Conservation (phyloP, 2,113 vertebrate species). For the Murina feae region DNA sequence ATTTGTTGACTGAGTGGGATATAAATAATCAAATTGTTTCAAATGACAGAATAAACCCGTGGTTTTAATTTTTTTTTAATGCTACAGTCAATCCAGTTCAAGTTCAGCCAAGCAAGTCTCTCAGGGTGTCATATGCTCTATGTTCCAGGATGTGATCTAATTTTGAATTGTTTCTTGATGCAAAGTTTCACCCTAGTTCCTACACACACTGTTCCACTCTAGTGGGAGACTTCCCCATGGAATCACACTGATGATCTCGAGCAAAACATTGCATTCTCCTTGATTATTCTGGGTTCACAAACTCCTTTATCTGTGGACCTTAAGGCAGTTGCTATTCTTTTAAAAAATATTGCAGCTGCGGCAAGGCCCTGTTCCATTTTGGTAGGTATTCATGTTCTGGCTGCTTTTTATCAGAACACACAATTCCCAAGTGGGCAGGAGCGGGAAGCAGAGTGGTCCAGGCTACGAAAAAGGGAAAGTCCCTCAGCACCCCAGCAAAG, state of each 20-base stretch:
- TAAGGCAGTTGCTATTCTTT: background rate
- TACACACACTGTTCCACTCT: background rate
- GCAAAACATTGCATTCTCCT: background rate
- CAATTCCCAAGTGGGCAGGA: background rate
- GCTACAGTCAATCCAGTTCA: background rate
- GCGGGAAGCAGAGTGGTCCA: background rate
- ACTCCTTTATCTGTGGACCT: background rate
- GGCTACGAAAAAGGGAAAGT: background rate
- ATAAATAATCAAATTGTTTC: background rate
- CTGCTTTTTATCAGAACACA: background rate
- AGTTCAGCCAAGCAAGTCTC: background rate
- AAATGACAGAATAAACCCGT: constrained; percentile 10
- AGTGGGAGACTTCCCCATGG: background rate
- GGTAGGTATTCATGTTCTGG: background rate
- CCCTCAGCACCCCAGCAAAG: background rate
- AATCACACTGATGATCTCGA: background rate
- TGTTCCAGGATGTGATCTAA: background rate
- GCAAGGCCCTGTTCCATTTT: background rate
- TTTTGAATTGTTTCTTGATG: background rate
- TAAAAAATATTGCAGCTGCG: background rate
- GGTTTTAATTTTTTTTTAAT: background rate
- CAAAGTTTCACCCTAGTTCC: background rate
- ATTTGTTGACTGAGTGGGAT: background rate
- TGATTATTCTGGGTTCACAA: background rate
- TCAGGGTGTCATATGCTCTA: background rate